Conservation (phyloP, 2,113 vertebrate species). For the Camelus dromedarius region DNA sequence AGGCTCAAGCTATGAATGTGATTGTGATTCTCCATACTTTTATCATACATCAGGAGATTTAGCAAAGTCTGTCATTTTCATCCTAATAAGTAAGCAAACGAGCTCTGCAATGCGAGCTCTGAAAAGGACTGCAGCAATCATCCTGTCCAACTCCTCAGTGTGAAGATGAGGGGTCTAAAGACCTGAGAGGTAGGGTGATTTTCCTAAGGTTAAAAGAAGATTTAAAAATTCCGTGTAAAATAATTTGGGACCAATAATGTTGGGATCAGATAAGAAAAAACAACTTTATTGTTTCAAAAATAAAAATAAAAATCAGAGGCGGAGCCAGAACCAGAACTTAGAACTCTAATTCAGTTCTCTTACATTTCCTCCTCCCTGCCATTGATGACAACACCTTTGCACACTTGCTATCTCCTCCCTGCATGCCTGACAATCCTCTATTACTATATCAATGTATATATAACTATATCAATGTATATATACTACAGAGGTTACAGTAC, state of each 20-base stretch:
- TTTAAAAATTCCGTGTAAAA: neutral
- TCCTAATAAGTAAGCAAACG: neutral
- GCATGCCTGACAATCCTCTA: neutral
- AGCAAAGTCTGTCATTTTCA: slow-evolving; percentile 28
- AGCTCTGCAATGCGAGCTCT: neutral
- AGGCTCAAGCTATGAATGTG: slow-evolving; percentile 13
- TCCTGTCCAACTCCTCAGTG: neutral
- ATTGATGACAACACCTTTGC: neutral
- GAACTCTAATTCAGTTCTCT: neutral
- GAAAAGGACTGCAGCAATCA: neutral
- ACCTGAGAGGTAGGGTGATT: neutral
- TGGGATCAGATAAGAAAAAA: slow-evolving; percentile 1
- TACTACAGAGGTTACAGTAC: neutral
- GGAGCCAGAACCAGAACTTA: neutral
- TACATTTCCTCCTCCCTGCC: neutral
- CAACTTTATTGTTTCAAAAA: neutral
- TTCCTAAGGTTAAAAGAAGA: slow-evolving; percentile 7
- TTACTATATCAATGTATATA: neutral
- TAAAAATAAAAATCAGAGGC: neutral
- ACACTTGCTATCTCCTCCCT: neutral
- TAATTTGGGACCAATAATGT: slow-evolving; percentile 7
- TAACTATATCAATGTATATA: neutral
- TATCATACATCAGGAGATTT: neutral
- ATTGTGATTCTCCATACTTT: slow-evolving; percentile 17
- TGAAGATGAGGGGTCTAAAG: slow-evolving; percentile 21